Evolutionary conservation across 2,113 vertebrate species (phyloP), one percentile per base, ranked within the genome.

Genomic region (Cebus imitator): DNA sequence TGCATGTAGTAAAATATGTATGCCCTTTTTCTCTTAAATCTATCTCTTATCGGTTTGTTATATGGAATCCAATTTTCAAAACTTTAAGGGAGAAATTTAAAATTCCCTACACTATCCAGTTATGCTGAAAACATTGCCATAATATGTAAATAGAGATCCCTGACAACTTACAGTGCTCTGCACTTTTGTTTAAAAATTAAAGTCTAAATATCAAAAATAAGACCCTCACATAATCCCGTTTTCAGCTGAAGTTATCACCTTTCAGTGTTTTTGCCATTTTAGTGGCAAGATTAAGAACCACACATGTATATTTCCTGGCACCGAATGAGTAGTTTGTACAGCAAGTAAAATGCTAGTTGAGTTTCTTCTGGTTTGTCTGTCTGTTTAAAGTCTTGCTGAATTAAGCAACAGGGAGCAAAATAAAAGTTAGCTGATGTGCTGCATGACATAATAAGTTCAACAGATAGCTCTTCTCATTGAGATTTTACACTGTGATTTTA

Each of bases 401-500:
- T 76, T 50, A 78, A 68, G 35, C 80, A 81, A 87, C 18, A 52
- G 32, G 23, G 55, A 86, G 17, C 5, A 83, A 81, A 85, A 27
- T 30, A 87, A 85, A 85, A 21, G 64, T 83, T 23, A 48, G 23
- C 8, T 76, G 79, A 92, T 75, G 37, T 83, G 23, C 30, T 48
- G 1, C 70, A 86, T 30, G n/a, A 37, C 68, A 35, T 61, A 18
- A 43, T 58, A 18, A 40, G 21, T 86, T 32, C 57, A 90, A 30
- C 21, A 40, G 52, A 30, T 10, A 84, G 40, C 48, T 81, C 48
- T 81, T 16, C 23, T 82, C 32, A n/a, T 25, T 87, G 48, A 40
- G 14, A 75, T 87, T 86, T 87, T 87, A 66, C 66, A 68, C 37
- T 87, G 11, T n/a, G 75, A 94, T 92, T 66, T 95, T 23, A 78